These are phyloP conservation scores for Xylota segnis DNA, from an alignment of 2,888 invertebrate genomes.

Conservation along the genomic window DNA sequence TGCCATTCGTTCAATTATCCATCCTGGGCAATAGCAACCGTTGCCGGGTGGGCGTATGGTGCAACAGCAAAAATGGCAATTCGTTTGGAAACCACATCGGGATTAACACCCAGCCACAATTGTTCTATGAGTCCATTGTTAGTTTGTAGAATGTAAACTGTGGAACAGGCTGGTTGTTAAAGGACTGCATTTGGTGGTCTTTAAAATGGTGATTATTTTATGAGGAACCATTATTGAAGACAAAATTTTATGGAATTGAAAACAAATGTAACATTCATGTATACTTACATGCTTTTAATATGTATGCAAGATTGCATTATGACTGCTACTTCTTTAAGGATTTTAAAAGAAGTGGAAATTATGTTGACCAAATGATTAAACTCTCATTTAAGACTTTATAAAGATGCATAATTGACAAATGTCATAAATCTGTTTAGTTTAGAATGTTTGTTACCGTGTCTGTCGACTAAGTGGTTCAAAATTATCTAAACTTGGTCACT, in stretches of 20 bases:
- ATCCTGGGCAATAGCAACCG: slow-evolving; percentile 37
- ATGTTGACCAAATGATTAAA: no score
- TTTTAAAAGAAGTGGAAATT: no score
- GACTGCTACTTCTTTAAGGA: no score
- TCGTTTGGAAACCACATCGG: slow-evolving; percentile 71
- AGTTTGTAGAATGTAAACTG: slow-evolving; percentile 11
- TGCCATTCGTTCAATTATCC: slow-evolving; percentile 57
- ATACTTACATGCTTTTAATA: not conserved
- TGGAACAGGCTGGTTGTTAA: not conserved
- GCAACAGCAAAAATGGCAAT: slow-evolving; percentile 66
- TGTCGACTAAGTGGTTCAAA: no score
- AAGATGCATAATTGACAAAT: no score
- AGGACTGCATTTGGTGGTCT: not conserved
- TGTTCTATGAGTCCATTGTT: slow-evolving; percentile 64
- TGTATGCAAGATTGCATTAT: no score
- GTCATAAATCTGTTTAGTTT: no score
- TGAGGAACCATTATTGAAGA: not conserved
- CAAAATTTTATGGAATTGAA: not conserved
- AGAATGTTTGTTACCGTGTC: no score
- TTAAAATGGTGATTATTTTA: not conserved
- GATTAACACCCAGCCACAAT: slow-evolving; percentile 75
- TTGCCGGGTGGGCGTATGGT: slow-evolving; percentile 28
- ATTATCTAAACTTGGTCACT: no score
- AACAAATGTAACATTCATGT: not conserved
- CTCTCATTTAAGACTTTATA: no score